Base-by-base conservation (phyloP, 2,113 vertebrate species). In the Elgaria multicarinata region DNA sequence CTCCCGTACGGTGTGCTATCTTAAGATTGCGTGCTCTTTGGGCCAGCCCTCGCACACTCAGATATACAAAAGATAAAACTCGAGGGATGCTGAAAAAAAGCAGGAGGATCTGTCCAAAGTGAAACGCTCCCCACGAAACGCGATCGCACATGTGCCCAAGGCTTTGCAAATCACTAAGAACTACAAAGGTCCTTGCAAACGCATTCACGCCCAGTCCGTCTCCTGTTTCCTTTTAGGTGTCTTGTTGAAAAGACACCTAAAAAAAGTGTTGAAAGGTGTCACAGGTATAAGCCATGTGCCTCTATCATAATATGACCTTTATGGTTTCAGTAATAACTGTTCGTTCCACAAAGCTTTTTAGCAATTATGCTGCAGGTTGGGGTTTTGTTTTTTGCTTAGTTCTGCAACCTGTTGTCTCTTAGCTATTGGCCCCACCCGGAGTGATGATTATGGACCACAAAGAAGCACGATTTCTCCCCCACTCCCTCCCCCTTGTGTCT, bases 361-460 rank as follows among this genome's bases (percentile, higher is more conserved):
- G 71, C 90, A 46, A 91, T 93, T 94, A 90, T 86, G 80, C 55
- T 82, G 22, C 53, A 75, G 91, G n/a, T n/a, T n/a, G n/a, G n/a
- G n/a, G n/a, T n/a, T n/a, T n/a, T n/a, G n/a, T 39, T 55, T 76
- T 89, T 55, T 71, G 39, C 28, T 71, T n/a, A n/a, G n/a, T n/a
- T n/a, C n/a, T 91, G 76, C 58, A 36, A 79, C 87, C 89, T 93
- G 72, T 95, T 96, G 91, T 83, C 89, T 95, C 81, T 62, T 95
- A 97, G 97, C 86, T 92, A 22, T 71, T 94, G 13, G 87, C 92
- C 87, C 88, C 93, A 95, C 93, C 88, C 95, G 96, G 87, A 89
- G 91, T 39, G 91, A 91, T 66, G 91, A 92, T 92, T 90, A 55
- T 75, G 95, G 93, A 85, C 81, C 90, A 33, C 95, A 94, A 93